Evolutionary conservation across 2,113 vertebrate species (phyloP).

Genomic region (Hyperopisus bebe): DNA sequence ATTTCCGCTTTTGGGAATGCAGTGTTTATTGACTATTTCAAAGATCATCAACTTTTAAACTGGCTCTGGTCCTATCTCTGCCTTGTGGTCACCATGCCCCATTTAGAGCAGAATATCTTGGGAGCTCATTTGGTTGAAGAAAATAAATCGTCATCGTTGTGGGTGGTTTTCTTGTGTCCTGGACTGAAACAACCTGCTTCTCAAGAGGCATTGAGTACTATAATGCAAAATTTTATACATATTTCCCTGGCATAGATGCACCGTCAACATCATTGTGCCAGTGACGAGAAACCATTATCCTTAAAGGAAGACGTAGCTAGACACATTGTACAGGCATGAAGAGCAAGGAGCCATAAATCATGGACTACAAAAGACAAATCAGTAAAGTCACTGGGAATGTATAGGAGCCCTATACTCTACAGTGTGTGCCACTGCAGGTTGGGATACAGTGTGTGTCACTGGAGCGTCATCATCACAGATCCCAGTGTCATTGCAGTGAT

Average conservation of each 20-base stretch:
- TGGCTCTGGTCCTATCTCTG: slow-evolving; percentile 22
- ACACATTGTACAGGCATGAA: not conserved
- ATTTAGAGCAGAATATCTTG: not conserved
- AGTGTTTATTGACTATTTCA: slow-evolving; percentile 35
- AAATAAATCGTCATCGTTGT: not conserved
- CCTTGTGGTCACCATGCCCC: not conserved
- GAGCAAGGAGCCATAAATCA: not conserved
- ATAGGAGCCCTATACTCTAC: not conserved
- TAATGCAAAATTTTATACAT: not conserved
- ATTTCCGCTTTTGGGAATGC: slow-evolving; percentile 20
- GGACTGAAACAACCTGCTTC: not conserved
- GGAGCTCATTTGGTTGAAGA: slow-evolving; percentile 12
- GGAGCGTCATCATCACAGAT: not conserved
- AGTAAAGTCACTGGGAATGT: not conserved
- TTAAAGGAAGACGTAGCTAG: not conserved
- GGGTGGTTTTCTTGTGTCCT: not conserved
- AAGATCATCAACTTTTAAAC: slow-evolving; percentile 32
- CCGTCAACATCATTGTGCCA: not conserved
- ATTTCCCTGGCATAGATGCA: not conserved
- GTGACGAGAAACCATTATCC: not conserved
- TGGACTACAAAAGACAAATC: not conserved
- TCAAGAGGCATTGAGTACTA: not conserved
- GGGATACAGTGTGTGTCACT: not conserved
- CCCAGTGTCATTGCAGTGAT: not conserved
- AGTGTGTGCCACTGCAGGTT: not conserved